phyloP scores from a whole-genome alignment of 2,797 vertebrate species.

The Apogon talboti region DNA sequence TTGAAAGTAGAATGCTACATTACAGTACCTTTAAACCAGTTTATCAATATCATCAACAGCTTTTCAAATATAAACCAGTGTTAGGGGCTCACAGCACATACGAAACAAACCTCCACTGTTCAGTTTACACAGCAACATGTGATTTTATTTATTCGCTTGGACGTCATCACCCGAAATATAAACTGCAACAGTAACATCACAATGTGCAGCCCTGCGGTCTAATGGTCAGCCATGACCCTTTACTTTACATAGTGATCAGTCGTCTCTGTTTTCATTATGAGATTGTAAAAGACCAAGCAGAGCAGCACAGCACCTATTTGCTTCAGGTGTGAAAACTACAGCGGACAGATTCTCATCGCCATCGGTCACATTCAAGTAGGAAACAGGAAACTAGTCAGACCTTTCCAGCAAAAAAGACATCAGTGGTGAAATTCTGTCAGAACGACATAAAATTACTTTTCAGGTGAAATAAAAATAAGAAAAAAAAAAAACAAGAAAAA shows the following conservation, averaged over 20 bases:
- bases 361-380: constrained; percentile 28
- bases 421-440: neutral
- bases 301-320: constrained; percentile 27
- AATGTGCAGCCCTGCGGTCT: constrained; percentile 41
- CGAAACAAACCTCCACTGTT: constrained; percentile 2
- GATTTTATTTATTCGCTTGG: constrained; percentile 68
- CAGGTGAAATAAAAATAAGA: constrained; percentile 1
- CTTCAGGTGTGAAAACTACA: constrained; percentile 34
- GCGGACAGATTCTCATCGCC: constrained; percentile 19
- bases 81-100: neutral
- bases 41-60: too few species aligned
- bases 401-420: constrained; percentile 20
- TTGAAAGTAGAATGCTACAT: too few species aligned
- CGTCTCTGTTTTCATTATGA: constrained; percentile 15
- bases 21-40: too few species aligned
- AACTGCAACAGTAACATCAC: constrained; percentile 38
- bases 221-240: constrained; percentile 30
- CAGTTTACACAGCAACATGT: constrained; percentile 67
- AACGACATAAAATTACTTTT: constrained; percentile 16
- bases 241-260: constrained; percentile 9
- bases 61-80: too few species aligned
- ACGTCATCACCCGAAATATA: constrained; percentile 52
- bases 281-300: constrained; percentile 33
- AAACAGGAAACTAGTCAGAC: constrained; percentile 10
- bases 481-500: neutral